Conservation (phyloP, 1,140 invertebrate genomes). For the Tetramorium parvispinum region DNA sequence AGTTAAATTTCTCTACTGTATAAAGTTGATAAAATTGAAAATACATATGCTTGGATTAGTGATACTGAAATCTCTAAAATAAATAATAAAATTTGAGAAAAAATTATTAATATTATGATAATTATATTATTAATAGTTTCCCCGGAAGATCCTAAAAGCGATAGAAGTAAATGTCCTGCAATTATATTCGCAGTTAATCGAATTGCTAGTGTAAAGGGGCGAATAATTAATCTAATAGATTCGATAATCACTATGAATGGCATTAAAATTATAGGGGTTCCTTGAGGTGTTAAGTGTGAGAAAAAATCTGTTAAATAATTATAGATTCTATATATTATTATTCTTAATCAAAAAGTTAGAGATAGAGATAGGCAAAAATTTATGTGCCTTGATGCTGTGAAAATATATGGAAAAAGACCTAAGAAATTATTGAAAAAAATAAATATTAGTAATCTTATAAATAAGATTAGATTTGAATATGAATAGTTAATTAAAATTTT, state of each 20-base stretch:
- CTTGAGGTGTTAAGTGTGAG: constrained; percentile 88
- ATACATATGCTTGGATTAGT: constrained; percentile 73
- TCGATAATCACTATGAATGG: constrained; percentile 89
- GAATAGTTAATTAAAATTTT: too few relatives aligned
- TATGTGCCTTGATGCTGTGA: constrained; percentile 88
- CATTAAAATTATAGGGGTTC: constrained; percentile 88
- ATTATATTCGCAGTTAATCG: constrained; percentile 90
- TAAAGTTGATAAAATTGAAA: constrained; percentile 80
- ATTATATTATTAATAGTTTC: too few relatives aligned
- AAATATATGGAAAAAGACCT: constrained; percentile 72
- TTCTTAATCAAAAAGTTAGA: constrained; percentile 87
- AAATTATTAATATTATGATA: too few relatives aligned
- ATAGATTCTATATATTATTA: constrained; percentile 75
- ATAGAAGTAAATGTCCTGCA: constrained; percentile 89
- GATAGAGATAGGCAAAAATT: constrained; percentile 86
- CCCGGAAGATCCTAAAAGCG: constrained; percentile 85
- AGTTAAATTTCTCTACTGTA: constrained; percentile 83
- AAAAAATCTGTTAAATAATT: constrained; percentile 79
- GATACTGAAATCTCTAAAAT: constrained; percentile 79
- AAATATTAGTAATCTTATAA: too few relatives aligned
- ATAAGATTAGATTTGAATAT: too few relatives aligned
- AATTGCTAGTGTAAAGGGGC: constrained; percentile 86
- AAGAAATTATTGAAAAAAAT: too few relatives aligned
- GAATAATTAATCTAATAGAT: too few relatives aligned
- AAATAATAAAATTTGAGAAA: too few relatives aligned